phyloP scores from a whole-genome alignment of 2,888 invertebrate species.

The Dorcus hopei region DNA sequence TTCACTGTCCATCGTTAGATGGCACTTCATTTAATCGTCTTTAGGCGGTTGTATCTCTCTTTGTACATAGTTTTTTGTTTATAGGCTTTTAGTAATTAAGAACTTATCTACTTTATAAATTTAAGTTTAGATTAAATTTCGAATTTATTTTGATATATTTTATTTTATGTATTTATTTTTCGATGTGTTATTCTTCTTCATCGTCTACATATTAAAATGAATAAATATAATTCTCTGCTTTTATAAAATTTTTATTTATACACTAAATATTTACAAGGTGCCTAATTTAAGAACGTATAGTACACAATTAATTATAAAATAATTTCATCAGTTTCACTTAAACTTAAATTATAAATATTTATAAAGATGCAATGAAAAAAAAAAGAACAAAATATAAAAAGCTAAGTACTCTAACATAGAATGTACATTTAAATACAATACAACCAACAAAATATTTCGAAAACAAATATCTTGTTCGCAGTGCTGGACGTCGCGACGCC shows the following conservation, averaged over 20 bases:
- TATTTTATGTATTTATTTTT: too few relatives aligned
- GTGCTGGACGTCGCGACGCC: not conserved
- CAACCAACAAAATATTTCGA: not conserved
- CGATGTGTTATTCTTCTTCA: too few relatives aligned
- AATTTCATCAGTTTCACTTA: not conserved
- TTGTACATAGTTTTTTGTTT: too few relatives aligned
- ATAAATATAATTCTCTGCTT: too few relatives aligned
- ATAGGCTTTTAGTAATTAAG: too few relatives aligned
- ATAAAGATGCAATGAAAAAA: conserved; percentile 2
- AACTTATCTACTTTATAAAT: too few relatives aligned
- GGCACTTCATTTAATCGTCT: too few relatives aligned
- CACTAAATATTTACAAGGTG: conserved; percentile 16
- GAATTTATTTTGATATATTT: too few relatives aligned
- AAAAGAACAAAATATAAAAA: not conserved
- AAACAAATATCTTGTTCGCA: not conserved
- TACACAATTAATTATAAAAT: conserved; percentile 8
- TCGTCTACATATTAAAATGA: too few relatives aligned
- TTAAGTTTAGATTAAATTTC: too few relatives aligned
- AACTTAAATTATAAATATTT: conserved; percentile 15
- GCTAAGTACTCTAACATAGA: not conserved
- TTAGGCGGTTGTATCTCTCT: too few relatives aligned
- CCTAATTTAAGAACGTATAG: conserved; percentile 11
- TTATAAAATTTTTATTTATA: conserved; percentile 6
- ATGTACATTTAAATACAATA: not conserved
- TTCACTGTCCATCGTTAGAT: too few relatives aligned